These are phyloP conservation scores for Bombus pascuorum DNA, from an alignment of 1,140 invertebrate genomes.

Conservation along the genomic window DNA sequence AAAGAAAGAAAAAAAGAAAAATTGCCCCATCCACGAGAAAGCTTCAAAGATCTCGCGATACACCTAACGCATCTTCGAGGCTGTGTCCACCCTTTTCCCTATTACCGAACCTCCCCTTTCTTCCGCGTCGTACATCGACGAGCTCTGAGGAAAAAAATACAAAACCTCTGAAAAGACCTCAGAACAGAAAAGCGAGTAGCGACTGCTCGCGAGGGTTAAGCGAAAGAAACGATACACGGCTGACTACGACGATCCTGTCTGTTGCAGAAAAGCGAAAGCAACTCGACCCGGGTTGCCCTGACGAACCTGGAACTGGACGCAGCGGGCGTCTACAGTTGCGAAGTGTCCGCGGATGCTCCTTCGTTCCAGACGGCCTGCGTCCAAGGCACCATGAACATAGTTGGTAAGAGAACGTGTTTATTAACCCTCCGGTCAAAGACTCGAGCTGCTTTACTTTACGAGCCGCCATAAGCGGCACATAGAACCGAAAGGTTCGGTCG, in stretches of 20 bases:
- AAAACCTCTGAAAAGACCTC: not conserved
- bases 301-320: constrained; percentile 84
- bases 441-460: not conserved
- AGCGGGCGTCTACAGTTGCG: constrained; percentile 89
- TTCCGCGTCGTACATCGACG: not conserved
- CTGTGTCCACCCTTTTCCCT: too few relatives aligned
- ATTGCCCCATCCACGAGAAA: too few relatives aligned
- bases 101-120: not conserved
- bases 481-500: not conserved
- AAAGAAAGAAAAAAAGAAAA: too few relatives aligned
- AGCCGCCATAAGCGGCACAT: not conserved
- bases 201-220: too few relatives aligned
- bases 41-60: too few relatives aligned
- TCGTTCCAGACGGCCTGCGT: constrained; percentile 91
- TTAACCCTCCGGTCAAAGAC: not conserved
- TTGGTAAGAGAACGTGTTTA: constrained; percentile 84
- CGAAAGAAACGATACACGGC: not conserved
- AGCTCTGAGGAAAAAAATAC: not conserved
- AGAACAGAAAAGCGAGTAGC: not conserved
- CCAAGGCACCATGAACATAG: constrained; percentile 88
- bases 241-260: constrained; percentile 27
- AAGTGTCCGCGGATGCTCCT: constrained; percentile 92
- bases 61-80: too few relatives aligned
- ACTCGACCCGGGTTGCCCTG: constrained; percentile 85
- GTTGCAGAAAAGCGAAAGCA: constrained; percentile 84